These are phyloP conservation scores for Sminthurinus aureus DNA, from an alignment of 2,888 invertebrate species.

Conservation along the genomic window DNA sequence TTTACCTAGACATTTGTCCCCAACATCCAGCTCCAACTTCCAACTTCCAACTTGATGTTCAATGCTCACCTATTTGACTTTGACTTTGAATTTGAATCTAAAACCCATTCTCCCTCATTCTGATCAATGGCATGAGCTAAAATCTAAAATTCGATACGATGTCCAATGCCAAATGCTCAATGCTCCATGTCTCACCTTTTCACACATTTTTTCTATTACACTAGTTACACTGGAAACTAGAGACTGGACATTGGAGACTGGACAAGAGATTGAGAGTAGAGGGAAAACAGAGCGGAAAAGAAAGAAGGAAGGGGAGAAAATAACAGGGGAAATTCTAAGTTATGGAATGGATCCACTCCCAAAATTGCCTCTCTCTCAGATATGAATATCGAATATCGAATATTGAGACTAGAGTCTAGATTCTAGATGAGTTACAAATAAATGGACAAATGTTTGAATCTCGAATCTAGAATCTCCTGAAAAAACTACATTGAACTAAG, in stretches of 20 bases:
- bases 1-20: constrained; percentile 48
- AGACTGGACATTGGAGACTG: no score
- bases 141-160: not conserved
- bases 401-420: no score
- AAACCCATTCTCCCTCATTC: not conserved
- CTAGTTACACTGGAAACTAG: no score
- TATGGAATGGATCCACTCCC: constrained; percentile 54
- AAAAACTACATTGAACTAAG: no score
- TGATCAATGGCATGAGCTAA: constrained; percentile 15
- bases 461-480: no score
- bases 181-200: not conserved
- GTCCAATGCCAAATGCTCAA: constrained; percentile 1
- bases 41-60: no score
- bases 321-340: constrained; percentile 47
- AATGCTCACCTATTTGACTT: not conserved
- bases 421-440: no score
- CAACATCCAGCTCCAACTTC: no score
- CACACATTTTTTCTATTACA: not conserved
- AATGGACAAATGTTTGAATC: no score
- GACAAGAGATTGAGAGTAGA: not conserved
- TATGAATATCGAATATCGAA: no score
- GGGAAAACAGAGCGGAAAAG: not conserved
- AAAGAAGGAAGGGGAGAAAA: constrained; percentile 34
- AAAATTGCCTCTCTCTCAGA: constrained; percentile 33
- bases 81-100: not conserved